phyloP scores from a whole-genome alignment of 2,888 invertebrate genomes.

The Apoda limacodes region DNA sequence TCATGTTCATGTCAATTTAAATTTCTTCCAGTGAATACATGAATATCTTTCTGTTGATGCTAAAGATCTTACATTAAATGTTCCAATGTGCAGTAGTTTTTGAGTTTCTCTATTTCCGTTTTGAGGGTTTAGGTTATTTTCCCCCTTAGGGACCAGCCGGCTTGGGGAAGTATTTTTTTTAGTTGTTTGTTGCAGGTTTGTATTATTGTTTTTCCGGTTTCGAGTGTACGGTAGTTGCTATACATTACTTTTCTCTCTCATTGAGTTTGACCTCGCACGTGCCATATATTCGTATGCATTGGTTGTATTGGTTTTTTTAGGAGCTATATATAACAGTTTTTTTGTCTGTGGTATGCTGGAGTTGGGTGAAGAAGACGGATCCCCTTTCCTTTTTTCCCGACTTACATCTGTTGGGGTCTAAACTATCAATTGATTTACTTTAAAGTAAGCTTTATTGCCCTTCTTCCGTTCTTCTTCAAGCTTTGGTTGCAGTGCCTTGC shows the following conservation, averaged over 20 bases:
- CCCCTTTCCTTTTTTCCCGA: constrained; percentile 14
- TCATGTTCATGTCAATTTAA: too few relatives aligned
- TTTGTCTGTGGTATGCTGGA: too few relatives aligned
- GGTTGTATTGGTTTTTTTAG: constrained; percentile 13
- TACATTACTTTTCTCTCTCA: constrained; percentile 6
- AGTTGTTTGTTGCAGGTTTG: too few relatives aligned
- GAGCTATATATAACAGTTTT: constrained; percentile 4
- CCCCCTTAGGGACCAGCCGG: constrained; percentile 15
- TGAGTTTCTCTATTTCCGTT: too few relatives aligned
- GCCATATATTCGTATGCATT: constrained; percentile 9
- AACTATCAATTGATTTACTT: constrained; percentile 11
- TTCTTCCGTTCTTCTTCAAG: constrained; percentile 15
- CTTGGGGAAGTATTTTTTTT: constrained; percentile 7
- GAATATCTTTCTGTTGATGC: background rate
- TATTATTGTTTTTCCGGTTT: too few relatives aligned
- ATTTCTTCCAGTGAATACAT: too few relatives aligned
- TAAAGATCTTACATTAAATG: constrained; percentile 2
- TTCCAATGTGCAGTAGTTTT: constrained; percentile 1
- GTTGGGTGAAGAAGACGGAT: constrained; percentile 1
- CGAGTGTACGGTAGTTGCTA: too few relatives aligned
- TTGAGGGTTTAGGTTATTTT: constrained; percentile 16
- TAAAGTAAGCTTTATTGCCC: constrained; percentile 15
- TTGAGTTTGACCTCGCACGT: constrained; percentile 11
- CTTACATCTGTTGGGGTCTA: too few relatives aligned
- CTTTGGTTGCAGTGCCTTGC: constrained; percentile 16